A percentile compares a stretch with the other conserved stretches of the same genome.
Evolutionary conservation across 2,113 vertebrate genomes (phyloP).

Genomic region (Bos indicus): DNA sequence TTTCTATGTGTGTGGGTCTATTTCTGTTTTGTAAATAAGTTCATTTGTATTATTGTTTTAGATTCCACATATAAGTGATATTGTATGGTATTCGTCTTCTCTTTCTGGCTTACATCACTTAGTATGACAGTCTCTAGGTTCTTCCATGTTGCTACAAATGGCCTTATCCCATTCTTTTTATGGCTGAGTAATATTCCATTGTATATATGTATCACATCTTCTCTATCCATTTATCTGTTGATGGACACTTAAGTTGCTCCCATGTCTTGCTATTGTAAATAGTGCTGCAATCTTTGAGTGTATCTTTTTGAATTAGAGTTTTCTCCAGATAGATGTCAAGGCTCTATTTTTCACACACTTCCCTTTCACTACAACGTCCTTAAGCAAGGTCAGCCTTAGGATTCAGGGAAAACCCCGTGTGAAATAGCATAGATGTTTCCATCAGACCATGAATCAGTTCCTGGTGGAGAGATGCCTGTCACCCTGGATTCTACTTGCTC

Average conservation of each 20-base stretch:
- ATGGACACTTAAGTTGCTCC: neutral
- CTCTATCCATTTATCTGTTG: neutral
- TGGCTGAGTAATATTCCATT: neutral
- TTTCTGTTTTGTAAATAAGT: neutral
- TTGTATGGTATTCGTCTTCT: neutral
- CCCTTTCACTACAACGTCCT: neutral
- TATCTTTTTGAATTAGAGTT: neutral
- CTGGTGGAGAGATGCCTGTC: neutral
- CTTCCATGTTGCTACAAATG: neutral
- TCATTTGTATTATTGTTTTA: neutral
- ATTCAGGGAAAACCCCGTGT: accelerated
- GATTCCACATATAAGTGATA: neutral
- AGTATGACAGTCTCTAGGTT: neutral
- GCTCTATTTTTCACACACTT: neutral
- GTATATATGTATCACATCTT: neutral
- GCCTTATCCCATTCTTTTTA: neutral
- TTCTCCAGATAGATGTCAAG: neutral
- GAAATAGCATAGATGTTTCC: accelerated
- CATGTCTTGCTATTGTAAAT: neutral
- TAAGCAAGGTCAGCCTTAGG: no score
- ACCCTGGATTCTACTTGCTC: neutral
- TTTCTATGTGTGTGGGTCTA: neutral
- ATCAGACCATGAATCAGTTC: neutral
- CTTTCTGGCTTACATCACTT: neutral
- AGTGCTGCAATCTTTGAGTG: neutral